These are phyloP conservation scores for Patella pellucida DNA, from an alignment of 2,888 invertebrate species.

Conservation along the genomic window DNA sequence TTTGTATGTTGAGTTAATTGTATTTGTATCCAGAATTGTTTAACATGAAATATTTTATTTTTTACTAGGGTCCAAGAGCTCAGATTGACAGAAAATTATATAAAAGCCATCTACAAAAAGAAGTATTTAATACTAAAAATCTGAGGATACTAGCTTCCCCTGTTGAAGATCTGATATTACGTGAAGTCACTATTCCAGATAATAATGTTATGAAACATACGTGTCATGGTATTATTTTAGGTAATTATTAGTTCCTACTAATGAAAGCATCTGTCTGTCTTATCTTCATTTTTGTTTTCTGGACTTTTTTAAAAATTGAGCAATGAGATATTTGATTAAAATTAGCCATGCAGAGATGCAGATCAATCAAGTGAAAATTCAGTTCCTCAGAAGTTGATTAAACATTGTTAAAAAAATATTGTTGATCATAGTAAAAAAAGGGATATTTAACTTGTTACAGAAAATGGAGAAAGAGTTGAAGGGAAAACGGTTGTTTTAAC, in stretches of 20 bases:
- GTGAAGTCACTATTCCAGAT: slow-evolving; percentile 54
- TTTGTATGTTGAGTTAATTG: too few relatives aligned
- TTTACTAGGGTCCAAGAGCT: slow-evolving; percentile 80
- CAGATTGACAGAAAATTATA: slow-evolving; percentile 89
- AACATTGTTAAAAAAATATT: too few relatives aligned
- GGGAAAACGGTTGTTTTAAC: slow-evolving; percentile 83
- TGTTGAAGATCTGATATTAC: slow-evolving; percentile 84
- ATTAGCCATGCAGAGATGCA: too few relatives aligned
- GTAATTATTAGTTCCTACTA: slow-evolving; percentile 35
- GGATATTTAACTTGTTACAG: slow-evolving; percentile 37
- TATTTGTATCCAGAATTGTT: too few relatives aligned
- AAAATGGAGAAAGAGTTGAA: slow-evolving; percentile 52
- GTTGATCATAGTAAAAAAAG: too few relatives aligned
- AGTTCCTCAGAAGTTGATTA: too few relatives aligned
- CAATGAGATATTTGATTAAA: too few relatives aligned
- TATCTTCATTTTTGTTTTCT: too few relatives aligned
- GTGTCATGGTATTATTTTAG: slow-evolving; percentile 62
- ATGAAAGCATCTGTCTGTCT: too few relatives aligned
- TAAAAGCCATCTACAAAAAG: slow-evolving; percentile 81
- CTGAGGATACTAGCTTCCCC: slow-evolving; percentile 80
- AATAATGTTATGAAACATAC: slow-evolving; percentile 38
- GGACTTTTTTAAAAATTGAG: too few relatives aligned
- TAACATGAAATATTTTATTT: neutral
- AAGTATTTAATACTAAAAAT: slow-evolving; percentile 78
- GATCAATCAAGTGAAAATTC: too few relatives aligned